Evolutionary conservation across 2,797 vertebrate genomes (phyloP), one percentile per base, ranked within the genome.

Genomic region (Orestias chungarensis): DNA sequence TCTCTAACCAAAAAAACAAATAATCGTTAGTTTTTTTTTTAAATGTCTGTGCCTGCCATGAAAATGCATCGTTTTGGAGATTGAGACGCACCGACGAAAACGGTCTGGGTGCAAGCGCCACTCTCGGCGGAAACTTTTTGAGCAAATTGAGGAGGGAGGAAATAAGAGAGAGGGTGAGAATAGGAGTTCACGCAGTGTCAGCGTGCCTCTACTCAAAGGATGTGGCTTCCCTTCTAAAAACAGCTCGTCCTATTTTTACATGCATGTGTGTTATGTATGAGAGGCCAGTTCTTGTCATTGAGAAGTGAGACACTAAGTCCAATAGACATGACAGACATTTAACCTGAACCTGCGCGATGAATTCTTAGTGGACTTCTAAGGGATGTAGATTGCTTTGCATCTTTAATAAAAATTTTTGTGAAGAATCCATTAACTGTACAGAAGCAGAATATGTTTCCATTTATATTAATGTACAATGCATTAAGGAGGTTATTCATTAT

Each of bases 141-240:
- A 78, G 61, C 20, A 6, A 78, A 20, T 11, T n/a, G 38, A 17
- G 35, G 55, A 57, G 54, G 9, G 15, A 55, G 50, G 12, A 10
- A 46, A 15, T 11, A 6, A 50, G 44, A 76, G 31, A 59, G 57
- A 61, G 57, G 3, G 57, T 25, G 65, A 65, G 64, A 38, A 20
- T 12, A 27, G 55, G 35, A 46, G 40, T 54, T 27, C 29, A 27
- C n/a, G 3, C 25, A 50, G 68, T 55, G 73, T 52, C 8, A 29
- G 61, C 2, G 66, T 66, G 80, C 76, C 73, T 70, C 49, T n/a
- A 65, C 72, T 76, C 73, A 73, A 83, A 87, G 85, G 85, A 90
- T 85, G 85, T 90, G 88, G 85, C 75, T 85, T 80, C 57, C 33
- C 31, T 66, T 82, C 75, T 84, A 64, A 79, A 80, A 82, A 74